Conservation (phyloP, 2,888 invertebrate species). For the Rhamphomyia laevipes region DNA sequence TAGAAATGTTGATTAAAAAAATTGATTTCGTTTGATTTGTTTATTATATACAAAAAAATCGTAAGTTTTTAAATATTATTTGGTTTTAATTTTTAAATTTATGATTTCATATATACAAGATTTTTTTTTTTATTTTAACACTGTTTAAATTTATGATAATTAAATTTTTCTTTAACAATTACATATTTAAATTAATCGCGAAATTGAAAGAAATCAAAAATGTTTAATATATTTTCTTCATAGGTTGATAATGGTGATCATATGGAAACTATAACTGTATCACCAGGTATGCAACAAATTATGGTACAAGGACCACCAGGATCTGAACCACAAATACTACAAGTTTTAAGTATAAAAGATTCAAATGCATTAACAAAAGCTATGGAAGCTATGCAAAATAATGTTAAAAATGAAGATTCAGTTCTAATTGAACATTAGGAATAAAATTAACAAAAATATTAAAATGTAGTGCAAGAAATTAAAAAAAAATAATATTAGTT, state of each 20-base stretch:
- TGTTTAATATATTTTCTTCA: constrained; percentile 2
- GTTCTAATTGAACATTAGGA: constrained; percentile 35
- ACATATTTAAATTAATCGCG: background rate
- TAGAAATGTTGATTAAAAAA: too few species aligned
- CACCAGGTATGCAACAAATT: constrained; percentile 70
- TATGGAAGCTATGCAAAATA: constrained; percentile 54
- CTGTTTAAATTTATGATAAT: constrained; percentile 3
- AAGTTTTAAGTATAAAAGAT: constrained; percentile 77
- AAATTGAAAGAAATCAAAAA: too few species aligned
- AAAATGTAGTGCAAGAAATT: too few species aligned
- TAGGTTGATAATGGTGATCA: constrained; percentile 68
- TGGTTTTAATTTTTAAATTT: too few species aligned
- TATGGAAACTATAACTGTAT: constrained; percentile 64
- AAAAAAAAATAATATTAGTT: too few species aligned
- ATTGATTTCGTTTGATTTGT: too few species aligned
- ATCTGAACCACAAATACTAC: constrained; percentile 64
- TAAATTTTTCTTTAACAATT: background rate
- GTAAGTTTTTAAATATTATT: too few species aligned
- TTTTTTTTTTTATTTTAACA: background rate
- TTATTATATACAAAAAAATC: too few species aligned
- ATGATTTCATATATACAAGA: background rate
- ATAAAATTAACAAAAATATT: background rate
- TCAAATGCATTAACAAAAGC: constrained; percentile 71
- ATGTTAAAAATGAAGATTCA: constrained; percentile 61
- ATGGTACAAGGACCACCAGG: constrained; percentile 60